Percentiles rank a stretch among this genome's conserved stretches.
Conservation (phyloP, 2,113 vertebrate species). For the Myrmecophaga tridactyla region DNA sequence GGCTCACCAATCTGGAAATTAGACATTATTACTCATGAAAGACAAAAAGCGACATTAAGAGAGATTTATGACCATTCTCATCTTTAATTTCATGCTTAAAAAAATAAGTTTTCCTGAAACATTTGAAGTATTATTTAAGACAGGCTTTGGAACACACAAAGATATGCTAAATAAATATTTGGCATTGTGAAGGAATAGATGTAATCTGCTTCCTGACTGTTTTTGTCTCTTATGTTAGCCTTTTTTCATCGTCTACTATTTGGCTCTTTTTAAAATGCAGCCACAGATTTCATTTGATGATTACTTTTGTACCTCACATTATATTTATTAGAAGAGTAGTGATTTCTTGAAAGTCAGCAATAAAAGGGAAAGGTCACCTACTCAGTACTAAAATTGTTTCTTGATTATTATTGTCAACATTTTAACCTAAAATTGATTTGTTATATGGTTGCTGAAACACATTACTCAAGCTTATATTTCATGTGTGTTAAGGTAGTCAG, state of each 20-base stretch:
- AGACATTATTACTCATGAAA: slow-evolving; percentile 47
- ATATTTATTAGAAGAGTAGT: slow-evolving; percentile 27
- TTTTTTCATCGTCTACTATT: fast-evolving
- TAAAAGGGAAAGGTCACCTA: not conserved
- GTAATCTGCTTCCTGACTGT: not conserved
- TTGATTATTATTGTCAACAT: slow-evolving; percentile 25
- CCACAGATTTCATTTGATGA: not conserved
- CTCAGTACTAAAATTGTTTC: not conserved
- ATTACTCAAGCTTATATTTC: not conserved
- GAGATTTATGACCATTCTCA: not conserved
- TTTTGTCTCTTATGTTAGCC: not conserved
- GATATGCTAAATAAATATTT: slow-evolving; percentile 12
- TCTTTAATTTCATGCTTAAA: not conserved
- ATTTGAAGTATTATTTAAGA: slow-evolving; percentile 31
- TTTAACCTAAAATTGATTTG: slow-evolving; percentile 1
- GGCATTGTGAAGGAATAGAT: not conserved
- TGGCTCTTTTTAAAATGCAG: not conserved
- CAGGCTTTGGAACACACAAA: not conserved
- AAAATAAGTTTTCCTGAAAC: slow-evolving; percentile 30
- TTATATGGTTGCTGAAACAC: not conserved
- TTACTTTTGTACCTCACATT: not conserved
- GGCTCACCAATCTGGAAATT: slow-evolving; percentile 59
- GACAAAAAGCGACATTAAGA: slow-evolving; percentile 54
- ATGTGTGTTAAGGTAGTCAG: not conserved
- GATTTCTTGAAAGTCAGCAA: slow-evolving; percentile 4